Evolutionary conservation across 2,888 invertebrate genomes (phyloP), one percentile per base, ranked within the genome.

Genomic region (Stomorhina lunata): DNA sequence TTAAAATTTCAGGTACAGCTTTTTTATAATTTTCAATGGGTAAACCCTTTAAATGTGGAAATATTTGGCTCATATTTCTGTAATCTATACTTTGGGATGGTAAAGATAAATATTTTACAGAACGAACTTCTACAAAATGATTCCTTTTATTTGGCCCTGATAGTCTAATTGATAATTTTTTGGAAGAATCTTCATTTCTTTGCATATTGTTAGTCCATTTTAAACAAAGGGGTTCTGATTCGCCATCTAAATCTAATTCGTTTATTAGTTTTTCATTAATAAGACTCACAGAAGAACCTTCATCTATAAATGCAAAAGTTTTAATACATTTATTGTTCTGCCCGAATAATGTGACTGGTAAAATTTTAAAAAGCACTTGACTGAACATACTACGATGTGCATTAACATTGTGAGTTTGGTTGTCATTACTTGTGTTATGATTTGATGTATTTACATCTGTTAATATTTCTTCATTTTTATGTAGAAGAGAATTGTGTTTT

Each of bases 271-370:
- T n/a, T 32, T 63, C 63, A 7, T 78, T 45, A 0, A 68, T 32
- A 27, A 77, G 17, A 34, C 77, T 68, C 5, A 66, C 22, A 20
- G 77, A 77, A 12, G 77, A 77, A 10, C 77, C 57, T n/a, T 57
- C 69, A 29, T 55, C 69, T 17, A 69, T 57, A 43, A 69, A 69
- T 9, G 40, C 61, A 5, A 25, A 40, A 2, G 61, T 61, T 61
- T 61, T 22, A 17, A 40, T 20, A n/a, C n/a, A n/a, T 40, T 37
- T 61, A 6, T 61, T 63, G 3, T 63, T 12, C 4, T 43, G 43
- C 6, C 63, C 29, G 15, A 25, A 40, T 10, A 63, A 27, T 25
- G 7, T 71, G 4, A 69, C 29, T 9, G 69, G 57, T 25, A 69
- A 25, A 37, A 61, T 77, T 77, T 69, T 66, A 59, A 71, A 45